phyloP scores from a whole-genome alignment of 2,888 invertebrate species.

The Zygaena filipendulae region DNA sequence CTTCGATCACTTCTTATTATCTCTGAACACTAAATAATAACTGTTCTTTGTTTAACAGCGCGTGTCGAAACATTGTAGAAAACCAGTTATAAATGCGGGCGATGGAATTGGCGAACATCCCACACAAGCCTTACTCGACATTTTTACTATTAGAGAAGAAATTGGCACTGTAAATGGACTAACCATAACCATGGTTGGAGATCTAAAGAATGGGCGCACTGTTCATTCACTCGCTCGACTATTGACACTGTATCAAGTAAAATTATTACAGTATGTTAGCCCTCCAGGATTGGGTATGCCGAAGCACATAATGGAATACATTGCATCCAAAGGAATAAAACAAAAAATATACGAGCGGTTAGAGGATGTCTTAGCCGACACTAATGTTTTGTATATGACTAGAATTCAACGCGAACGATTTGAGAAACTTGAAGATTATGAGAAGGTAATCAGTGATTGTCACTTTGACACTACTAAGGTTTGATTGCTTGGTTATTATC shows the following conservation, averaged over 20 bases:
- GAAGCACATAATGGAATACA: constrained; percentile 81
- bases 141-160: constrained; percentile 98
- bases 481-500: not conserved
- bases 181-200: constrained; percentile 98
- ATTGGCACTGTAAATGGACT: constrained; percentile 98
- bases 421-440: constrained; percentile 82
- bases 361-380: constrained; percentile 89
- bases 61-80: constrained; percentile 84
- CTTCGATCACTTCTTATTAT: not conserved
- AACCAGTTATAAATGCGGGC: constrained; percentile 97
- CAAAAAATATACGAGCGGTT: constrained; percentile 80
- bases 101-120: constrained; percentile 98
- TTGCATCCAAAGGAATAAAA: constrained; percentile 79
- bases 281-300: constrained; percentile 93
- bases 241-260: constrained; percentile 93
- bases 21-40: no score
- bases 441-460: constrained; percentile 72
- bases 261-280: constrained; percentile 90
- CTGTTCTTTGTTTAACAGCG: no score
- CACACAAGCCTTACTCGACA: constrained; percentile 95
- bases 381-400: constrained; percentile 98
- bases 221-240: constrained; percentile 97
- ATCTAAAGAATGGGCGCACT: constrained; percentile 96
- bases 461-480: constrained; percentile 3
- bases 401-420: constrained; percentile 97